Evolutionary conservation across 1,140 invertebrate genomes (phyloP).

Genomic region (Heterodera carotae): DNA sequence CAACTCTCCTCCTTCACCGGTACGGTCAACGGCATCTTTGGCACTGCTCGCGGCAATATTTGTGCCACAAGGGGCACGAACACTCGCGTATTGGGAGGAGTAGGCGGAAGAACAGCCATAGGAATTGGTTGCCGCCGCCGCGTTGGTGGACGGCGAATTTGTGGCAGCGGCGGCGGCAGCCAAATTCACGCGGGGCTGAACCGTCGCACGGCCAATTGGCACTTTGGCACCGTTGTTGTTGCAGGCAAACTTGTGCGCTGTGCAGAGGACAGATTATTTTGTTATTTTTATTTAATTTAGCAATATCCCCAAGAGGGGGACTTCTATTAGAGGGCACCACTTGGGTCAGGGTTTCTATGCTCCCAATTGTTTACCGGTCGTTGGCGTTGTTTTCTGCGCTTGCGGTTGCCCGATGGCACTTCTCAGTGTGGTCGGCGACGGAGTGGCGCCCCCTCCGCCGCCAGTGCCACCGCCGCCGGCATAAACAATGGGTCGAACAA

Average conservation of each 20-base stretch:
- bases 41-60: neutral
- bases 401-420: neutral
- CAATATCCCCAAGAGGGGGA: too few relatives aligned
- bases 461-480: constrained; percentile 37
- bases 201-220: constrained; percentile 40
- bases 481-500: constrained; percentile 52
- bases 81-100: constrained; percentile 37
- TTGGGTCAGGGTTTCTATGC: too few relatives aligned
- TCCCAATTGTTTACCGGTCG: neutral
- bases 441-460: neutral
- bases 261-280: too few relatives aligned
- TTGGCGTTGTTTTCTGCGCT: constrained; percentile 4
- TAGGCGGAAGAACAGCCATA: neutral
- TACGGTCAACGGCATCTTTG: neutral
- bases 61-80: constrained; percentile 14
- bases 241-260: constrained; percentile 27
- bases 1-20: constrained; percentile 3
- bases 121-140: too few relatives aligned
- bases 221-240: constrained; percentile 28
- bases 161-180: neutral
- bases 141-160: neutral
- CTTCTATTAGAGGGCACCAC: too few relatives aligned
- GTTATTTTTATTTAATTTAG: too few relatives aligned
- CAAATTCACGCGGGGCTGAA: constrained; percentile 41
- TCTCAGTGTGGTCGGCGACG: constrained; percentile 17